These are phyloP conservation scores for Phocoena phocoena DNA, from an alignment of 2,113 vertebrate species.

Conservation along the genomic window DNA sequence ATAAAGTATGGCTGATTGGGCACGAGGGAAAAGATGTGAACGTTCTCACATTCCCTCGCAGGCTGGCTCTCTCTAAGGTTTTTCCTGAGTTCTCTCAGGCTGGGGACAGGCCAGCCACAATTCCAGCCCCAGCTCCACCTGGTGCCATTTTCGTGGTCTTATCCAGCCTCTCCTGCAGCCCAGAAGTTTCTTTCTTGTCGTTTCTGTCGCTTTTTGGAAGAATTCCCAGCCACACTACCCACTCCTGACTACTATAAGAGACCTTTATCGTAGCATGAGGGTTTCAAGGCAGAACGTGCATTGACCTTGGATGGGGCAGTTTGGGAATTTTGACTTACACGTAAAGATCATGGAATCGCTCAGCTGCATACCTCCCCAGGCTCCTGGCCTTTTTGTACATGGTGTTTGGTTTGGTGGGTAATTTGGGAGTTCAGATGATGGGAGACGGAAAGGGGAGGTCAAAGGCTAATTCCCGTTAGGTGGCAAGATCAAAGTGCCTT, in stretches of 20 bases:
- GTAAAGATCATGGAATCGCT: not conserved
- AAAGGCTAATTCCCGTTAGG: slow-evolving; percentile 11
- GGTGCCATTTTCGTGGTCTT: not conserved
- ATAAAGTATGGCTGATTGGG: slow-evolving; percentile 30
- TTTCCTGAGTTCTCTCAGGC: slow-evolving; percentile 27
- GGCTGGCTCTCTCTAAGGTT: not conserved
- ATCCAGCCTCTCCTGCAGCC: not conserved
- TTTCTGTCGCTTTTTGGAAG: slow-evolving; percentile 10
- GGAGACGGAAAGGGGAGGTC: not conserved
- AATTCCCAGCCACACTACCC: not conserved
- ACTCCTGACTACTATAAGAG: not conserved
- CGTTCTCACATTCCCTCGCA: not conserved
- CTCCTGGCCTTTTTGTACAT: not conserved
- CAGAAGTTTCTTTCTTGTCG: slow-evolving; percentile 27
- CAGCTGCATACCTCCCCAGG: not conserved
- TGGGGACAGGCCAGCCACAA: not conserved
- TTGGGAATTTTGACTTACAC: not conserved
- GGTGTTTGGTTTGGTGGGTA: not conserved
- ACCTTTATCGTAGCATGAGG: not conserved
- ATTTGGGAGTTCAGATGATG: not conserved
- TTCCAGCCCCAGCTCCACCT: not conserved
- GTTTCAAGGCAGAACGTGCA: slow-evolving; percentile 14
- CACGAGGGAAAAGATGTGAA: not conserved
- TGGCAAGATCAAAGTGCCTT: not conserved
- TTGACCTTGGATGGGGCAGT: not conserved